These are phyloP conservation scores for Streptopelia turtur DNA, from an alignment of 2,797 vertebrate species.

Conservation along the genomic window DNA sequence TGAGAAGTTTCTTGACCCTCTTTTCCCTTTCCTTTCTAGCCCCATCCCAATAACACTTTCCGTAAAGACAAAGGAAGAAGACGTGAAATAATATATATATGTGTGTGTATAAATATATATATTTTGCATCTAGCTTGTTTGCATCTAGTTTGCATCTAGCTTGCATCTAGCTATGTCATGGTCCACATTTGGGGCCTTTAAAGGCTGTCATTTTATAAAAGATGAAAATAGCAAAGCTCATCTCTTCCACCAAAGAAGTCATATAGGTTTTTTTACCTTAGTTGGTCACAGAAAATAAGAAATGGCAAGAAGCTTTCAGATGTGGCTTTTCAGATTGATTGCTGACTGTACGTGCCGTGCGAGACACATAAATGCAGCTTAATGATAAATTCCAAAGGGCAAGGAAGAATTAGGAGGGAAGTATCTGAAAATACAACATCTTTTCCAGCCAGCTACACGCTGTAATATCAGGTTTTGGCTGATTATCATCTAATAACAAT, in stretches of 20 bases:
- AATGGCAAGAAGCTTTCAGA: slow-evolving; percentile 13
- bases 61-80: neutral
- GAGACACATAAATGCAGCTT: neutral
- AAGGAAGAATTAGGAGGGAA: neutral
- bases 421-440: slow-evolving; percentile 12
- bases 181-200: neutral
- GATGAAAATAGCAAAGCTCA: neutral
- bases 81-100: neutral
- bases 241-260: neutral
- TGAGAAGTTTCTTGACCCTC: neutral
- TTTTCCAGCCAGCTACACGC: slow-evolving; percentile 4
- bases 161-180: no score
- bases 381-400: slow-evolving; percentile 38
- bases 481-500: slow-evolving; percentile 66
- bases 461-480: slow-evolving; percentile 28
- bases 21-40: neutral
- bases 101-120: no score
- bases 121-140: neutral
- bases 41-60: neutral
- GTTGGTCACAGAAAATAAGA: slow-evolving; percentile 24
- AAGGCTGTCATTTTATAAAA: neutral
- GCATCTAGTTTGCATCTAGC: no score
- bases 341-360: neutral
- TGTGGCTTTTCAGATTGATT: slow-evolving; percentile 31
- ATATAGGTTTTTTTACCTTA: neutral